Base-by-base conservation (phyloP, 2,797 vertebrate genomes). In the Lindbergichthys nudifrons region DNA sequence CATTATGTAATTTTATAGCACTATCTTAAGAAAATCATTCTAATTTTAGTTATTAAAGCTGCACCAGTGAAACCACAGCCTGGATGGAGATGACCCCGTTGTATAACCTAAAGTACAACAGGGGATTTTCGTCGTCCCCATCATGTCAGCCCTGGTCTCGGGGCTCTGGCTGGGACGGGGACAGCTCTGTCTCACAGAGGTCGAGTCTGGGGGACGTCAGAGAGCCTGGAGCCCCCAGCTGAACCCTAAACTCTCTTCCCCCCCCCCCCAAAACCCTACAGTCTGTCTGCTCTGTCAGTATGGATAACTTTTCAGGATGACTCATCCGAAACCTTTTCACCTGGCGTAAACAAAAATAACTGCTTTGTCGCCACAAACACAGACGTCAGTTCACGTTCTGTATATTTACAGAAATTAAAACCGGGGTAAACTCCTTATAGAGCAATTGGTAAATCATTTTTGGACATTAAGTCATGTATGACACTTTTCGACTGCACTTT, bases 111-210 rank as follows among this genome's bases (percentile, higher is more conserved):
- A 48, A 30, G 23, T 18, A 65, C 80, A 18, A 62, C 50, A n/a
- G 46, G 56, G 41, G 15, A 54, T 71, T 80, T 46, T 66, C 63
- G 67, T 56, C 42, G 13, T 66, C 66, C 57, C 43, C 56, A 57
- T 13, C n/a, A 81, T 71, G 83, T 87, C 84, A 62, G 10, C 75
- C 42, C 1, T 32, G 58, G 65, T 85, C 66, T 75, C 11, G 53
- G 79, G 71, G 83, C 53, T 70, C 47, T 11, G 32, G 65, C 62
- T 74, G 54, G 74, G 84, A 83, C 73, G 61, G 85, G 80, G 89
- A 91, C 85, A 81, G 85, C 77, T 81, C 79, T 48, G 81, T 75
- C 82, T 82, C 64, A 61, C 70, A n/a, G 10, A 70, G 85, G 85
- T 89, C 86, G 61, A 36, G 48, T 69, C 70, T 70, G 70, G 70